Evolutionary conservation across 2,797 vertebrate species (phyloP).

Genomic region (Selene dorsalis): DNA sequence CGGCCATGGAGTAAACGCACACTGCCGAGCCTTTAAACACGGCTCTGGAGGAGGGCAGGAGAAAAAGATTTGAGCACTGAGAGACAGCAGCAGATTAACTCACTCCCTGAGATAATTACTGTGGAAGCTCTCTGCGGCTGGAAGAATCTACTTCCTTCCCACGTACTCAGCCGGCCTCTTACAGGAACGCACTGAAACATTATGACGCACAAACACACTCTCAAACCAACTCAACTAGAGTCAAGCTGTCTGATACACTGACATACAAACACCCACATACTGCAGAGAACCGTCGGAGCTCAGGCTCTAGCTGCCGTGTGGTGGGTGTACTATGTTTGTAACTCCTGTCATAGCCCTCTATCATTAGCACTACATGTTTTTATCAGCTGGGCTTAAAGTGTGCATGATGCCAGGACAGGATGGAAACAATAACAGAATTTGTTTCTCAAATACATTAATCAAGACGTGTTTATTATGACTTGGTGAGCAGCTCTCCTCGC

Average conservation of each 20-base stretch:
- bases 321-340: conserved; percentile 77
- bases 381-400: conserved; percentile 67
- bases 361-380: conserved; percentile 75
- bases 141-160: conserved; percentile 66
- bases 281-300: conserved; percentile 62
- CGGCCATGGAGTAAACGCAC: conserved; percentile 98
- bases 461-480: conserved; percentile 72
- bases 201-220: conserved; percentile 61
- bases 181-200: conserved; percentile 57
- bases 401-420: conserved; percentile 56
- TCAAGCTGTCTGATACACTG: conserved; percentile 77
- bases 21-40: conserved; percentile 98
- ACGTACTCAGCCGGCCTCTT: conserved; percentile 59
- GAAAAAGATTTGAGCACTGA: conserved; percentile 32
- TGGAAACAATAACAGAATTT: conserved; percentile 69
- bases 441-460: conserved; percentile 75
- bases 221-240: conserved; percentile 61
- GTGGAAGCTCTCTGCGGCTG: conserved; percentile 42
- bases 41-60: conserved; percentile 81
- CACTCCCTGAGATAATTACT: conserved; percentile 63
- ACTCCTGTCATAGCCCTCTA: conserved; percentile 75
- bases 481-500: conserved; percentile 40
- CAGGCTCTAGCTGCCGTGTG: conserved; percentile 59
- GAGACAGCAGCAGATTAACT: conserved; percentile 47
- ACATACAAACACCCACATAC: conserved; percentile 78